These are phyloP conservation scores for Tryphoninae sp. DNA, from an alignment of 2,888 invertebrate genomes.

Conservation along the genomic window DNA sequence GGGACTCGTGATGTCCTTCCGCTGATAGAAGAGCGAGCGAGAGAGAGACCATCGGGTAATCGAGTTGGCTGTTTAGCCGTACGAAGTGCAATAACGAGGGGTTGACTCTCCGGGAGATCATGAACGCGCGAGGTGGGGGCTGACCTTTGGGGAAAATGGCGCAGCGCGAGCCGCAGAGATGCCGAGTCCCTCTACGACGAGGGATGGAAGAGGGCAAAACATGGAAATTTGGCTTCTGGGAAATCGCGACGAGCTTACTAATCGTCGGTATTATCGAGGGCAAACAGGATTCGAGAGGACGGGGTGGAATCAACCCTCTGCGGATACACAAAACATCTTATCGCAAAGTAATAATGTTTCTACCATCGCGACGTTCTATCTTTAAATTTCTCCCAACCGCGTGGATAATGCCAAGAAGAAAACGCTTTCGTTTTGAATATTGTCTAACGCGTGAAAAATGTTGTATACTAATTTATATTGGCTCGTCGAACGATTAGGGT, in stretches of 20 bases:
- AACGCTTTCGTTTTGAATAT: background rate
- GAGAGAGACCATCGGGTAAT: slow-evolving; percentile 47
- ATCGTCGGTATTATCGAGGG: slow-evolving; percentile 49
- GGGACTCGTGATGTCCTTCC: slow-evolving; percentile 52
- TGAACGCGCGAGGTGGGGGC: background rate
- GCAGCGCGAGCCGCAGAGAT: slow-evolving; percentile 1
- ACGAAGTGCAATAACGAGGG: slow-evolving; percentile 56
- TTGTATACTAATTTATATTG: slow-evolving; percentile 38
- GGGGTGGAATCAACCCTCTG: background rate
- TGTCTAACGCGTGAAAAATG: slow-evolving; percentile 7
- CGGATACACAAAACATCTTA: too few relatives aligned
- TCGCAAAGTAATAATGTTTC: too few relatives aligned
- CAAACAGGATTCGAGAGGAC: background rate
- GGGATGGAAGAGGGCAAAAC: slow-evolving; percentile 69
- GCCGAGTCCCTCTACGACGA: slow-evolving; percentile 63
- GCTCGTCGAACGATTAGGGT: slow-evolving; percentile 60
- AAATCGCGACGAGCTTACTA: slow-evolving; percentile 57
- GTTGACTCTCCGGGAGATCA: slow-evolving; percentile 19
- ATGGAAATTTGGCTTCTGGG: slow-evolving; percentile 49
- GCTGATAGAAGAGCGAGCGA: slow-evolving; percentile 49
- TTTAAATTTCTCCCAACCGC: too few relatives aligned
- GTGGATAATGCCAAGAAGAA: too few relatives aligned
- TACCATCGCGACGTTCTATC: too few relatives aligned
- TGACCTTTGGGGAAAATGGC: slow-evolving; percentile 17
- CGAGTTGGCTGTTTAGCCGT: slow-evolving; percentile 45